Evolutionary conservation across 2,888 invertebrate genomes (phyloP).

Genomic region (Rhamphomyia laevipes): DNA sequence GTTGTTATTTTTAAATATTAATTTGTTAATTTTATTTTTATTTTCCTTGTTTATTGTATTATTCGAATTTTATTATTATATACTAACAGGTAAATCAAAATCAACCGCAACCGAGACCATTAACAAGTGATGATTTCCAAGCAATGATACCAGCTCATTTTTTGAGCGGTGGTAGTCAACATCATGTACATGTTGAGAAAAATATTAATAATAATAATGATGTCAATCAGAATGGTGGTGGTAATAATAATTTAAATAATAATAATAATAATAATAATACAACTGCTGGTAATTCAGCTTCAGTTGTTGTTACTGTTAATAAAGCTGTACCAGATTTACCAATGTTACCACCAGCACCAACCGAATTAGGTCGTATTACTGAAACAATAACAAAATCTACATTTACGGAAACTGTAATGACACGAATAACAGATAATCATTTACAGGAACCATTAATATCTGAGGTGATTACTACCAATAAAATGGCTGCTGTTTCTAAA

Average conservation of each 20-base stretch:
- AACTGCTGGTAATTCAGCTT: constrained; percentile 30
- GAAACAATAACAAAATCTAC: constrained; percentile 94
- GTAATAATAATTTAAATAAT: not conserved
- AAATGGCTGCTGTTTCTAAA: not conserved
- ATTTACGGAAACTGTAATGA: constrained; percentile 89
- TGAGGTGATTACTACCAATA: constrained; percentile 55
- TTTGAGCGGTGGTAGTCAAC: constrained; percentile 72
- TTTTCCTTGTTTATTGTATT: not conserved
- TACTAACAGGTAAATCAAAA: not conserved
- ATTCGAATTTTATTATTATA: not conserved
- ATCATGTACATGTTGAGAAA: constrained; percentile 36
- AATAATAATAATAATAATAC: constrained; percentile 30
- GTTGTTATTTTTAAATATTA: not conserved
- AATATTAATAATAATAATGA: constrained; percentile 35
- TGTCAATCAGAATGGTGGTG: constrained; percentile 26
- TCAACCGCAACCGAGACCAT: constrained; percentile 53
- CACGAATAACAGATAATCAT: constrained; percentile 85
- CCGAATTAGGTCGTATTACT: constrained; percentile 74
- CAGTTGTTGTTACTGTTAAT: constrained; percentile 78
- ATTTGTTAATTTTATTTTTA: not conserved
- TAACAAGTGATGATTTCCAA: constrained; percentile 90
- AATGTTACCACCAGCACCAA: constrained; percentile 70
- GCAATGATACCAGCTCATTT: constrained; percentile 90
- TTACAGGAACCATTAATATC: constrained; percentile 74
- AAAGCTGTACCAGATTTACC: constrained; percentile 56